Conservation (phyloP, 2,113 vertebrate species). For the Cranoglanis bouderius region DNA sequence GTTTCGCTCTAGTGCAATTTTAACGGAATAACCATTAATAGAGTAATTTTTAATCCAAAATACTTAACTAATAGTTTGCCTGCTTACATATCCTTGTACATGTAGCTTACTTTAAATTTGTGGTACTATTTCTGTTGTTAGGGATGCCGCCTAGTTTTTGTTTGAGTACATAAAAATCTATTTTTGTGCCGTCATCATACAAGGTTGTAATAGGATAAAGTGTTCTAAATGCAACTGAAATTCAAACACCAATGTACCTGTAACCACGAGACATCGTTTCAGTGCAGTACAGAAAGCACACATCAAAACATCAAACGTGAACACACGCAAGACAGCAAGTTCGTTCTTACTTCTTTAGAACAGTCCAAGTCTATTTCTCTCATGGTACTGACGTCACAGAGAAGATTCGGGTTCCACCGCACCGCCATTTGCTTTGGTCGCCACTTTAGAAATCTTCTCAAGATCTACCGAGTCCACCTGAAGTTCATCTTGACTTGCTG, state of each 20-base stretch:
- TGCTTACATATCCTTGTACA: background rate
- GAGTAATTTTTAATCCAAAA: background rate
- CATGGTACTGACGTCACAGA: conserved; percentile 67
- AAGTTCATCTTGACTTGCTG: conserved; percentile 36
- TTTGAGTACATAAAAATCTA: background rate
- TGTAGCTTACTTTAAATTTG: background rate
- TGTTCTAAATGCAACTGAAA: background rate
- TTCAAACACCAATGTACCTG: background rate
- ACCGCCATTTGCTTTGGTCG: conserved; percentile 72
- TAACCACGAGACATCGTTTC: background rate
- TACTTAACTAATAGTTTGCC: background rate
- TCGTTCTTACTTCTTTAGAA: background rate
- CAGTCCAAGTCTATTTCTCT: background rate
- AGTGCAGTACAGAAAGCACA: conserved; percentile 34
- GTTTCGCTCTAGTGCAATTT: background rate
- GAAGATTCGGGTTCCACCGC: conserved; percentile 76
- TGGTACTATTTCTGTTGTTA: background rate
- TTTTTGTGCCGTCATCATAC: background rate
- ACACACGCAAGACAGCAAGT: conserved; percentile 9
- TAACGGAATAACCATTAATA: background rate
- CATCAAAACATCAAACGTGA: conserved; percentile 19
- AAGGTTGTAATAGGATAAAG: background rate
- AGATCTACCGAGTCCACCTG: conserved; percentile 71
- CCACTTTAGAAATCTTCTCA: conserved; percentile 74
- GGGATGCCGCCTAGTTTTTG: background rate